Conservation (phyloP, 2,113 vertebrate species). For the Urocitellus parryii region DNA sequence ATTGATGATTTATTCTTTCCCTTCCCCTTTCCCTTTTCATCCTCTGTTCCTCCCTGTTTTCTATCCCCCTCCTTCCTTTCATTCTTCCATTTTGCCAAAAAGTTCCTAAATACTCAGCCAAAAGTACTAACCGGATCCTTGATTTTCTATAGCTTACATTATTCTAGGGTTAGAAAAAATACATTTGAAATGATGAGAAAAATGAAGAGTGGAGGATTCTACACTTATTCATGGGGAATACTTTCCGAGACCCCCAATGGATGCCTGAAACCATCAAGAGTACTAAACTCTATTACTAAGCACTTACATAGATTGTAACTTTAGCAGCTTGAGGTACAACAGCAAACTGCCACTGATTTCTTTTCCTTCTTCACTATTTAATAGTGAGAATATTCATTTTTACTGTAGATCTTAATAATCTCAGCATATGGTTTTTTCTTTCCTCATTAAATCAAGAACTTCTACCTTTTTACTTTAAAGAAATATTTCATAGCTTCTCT, state of each 20-base stretch:
- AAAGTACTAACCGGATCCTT: not conserved
- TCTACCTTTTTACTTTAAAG: not conserved
- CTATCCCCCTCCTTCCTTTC: not conserved
- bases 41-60: not conserved
- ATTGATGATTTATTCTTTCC: not conserved
- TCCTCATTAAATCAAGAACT: not conserved
- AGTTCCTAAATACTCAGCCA: constrained; percentile 26
- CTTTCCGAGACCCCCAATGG: not conserved
- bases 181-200: not conserved
- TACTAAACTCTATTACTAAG: not conserved
- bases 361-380: not conserved
- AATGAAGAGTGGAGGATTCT: not conserved
- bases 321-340: not conserved
- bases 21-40: not conserved
- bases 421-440: not conserved
- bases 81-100: constrained; percentile 6
- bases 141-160: not conserved
- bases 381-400: not conserved
- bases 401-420: not conserved
- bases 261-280: not conserved
- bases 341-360: not conserved
- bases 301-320: not conserved
- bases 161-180: constrained; percentile 21
- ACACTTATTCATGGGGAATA: no score
- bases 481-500: not conserved